Percentiles rank a stretch among this genome's conserved stretches.
Evolutionary conservation across 2,888 invertebrate genomes (phyloP).

Genomic region (Eremobia ochroleuca): DNA sequence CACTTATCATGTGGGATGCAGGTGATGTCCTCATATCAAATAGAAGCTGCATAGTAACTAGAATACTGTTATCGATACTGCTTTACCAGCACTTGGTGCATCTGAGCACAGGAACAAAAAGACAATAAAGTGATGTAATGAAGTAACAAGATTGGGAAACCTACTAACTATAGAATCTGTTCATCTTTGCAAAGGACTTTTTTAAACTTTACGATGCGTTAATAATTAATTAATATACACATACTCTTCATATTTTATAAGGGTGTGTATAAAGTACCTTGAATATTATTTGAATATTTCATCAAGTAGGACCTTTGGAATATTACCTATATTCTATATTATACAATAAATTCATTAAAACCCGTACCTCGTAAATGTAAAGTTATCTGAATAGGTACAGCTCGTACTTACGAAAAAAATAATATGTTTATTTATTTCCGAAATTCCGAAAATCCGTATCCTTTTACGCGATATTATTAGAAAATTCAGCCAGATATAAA

Average conservation of each 20-base stretch:
- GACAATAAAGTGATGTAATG: background rate
- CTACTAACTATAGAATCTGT: background rate
- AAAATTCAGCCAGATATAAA: background rate
- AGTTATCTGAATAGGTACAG: background rate
- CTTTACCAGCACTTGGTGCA: background rate
- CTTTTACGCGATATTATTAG: background rate
- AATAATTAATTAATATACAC: conserved; percentile 12
- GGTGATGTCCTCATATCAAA: background rate
- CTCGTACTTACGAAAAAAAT: too few relatives aligned
- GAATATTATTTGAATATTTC: background rate
- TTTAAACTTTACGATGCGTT: background rate
- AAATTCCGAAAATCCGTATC: background rate
- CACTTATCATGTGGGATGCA: background rate
- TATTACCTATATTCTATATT: background rate
- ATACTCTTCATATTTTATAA: conserved; percentile 1
- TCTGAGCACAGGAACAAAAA: background rate
- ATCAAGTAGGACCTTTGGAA: background rate
- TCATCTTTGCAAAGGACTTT: background rate
- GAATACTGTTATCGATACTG: background rate
- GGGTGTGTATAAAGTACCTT: background rate
- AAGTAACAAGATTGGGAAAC: background rate
- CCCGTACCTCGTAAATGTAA: background rate
- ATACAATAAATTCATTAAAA: background rate
- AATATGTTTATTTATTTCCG: too few relatives aligned
- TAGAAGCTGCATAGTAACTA: background rate